These are phyloP conservation scores for Girardinichthys multiradiatus DNA, from an alignment of 2,113 vertebrate species.

Conservation along the genomic window DNA sequence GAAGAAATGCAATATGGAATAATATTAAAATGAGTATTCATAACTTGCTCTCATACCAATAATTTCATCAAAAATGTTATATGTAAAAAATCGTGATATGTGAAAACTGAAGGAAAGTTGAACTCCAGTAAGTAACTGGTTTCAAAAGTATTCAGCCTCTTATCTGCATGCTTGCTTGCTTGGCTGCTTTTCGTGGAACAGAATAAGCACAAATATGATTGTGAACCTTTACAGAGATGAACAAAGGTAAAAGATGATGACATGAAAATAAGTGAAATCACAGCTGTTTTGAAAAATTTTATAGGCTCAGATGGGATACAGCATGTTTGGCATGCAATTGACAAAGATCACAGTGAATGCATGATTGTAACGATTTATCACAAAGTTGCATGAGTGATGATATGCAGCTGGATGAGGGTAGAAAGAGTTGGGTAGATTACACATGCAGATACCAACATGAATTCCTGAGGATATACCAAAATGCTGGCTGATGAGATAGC, in stretches of 20 bases:
- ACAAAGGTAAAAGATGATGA: not conserved
- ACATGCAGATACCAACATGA: not conserved
- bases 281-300: not conserved
- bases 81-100: too few species aligned
- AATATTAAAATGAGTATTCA: too few species aligned
- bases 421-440: constrained; percentile 1
- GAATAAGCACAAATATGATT: too few species aligned
- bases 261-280: not conserved
- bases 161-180: too few species aligned
- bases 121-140: not conserved
- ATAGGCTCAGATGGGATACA: not conserved
- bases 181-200: not conserved
- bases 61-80: too few species aligned
- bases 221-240: not conserved
- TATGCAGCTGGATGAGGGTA: constrained; percentile 2
- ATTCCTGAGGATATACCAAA: constrained; percentile 6
- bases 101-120: not conserved
- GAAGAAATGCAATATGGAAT: too few species aligned
- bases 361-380: not conserved
- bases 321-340: not conserved
- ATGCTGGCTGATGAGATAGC: not conserved
- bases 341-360: not conserved
- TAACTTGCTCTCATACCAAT: too few species aligned
- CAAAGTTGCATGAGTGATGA: constrained; percentile 4
- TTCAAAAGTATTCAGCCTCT: not conserved